Conservation (phyloP, 2,797 vertebrate species). For the Enteromius mattozi region DNA sequence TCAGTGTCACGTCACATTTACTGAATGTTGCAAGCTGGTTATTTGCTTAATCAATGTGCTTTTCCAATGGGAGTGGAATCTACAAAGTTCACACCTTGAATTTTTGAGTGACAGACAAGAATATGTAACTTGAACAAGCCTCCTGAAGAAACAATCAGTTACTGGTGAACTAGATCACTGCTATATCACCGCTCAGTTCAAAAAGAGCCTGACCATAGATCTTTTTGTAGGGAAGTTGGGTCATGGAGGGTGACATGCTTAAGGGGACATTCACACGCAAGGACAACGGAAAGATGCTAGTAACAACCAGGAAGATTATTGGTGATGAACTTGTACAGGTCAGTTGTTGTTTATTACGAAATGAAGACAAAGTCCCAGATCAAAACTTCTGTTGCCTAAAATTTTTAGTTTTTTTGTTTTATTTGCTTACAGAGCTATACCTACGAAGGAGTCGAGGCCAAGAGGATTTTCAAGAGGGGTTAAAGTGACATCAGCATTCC, state of each 20-base stretch:
- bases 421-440: slow-evolving; percentile 81
- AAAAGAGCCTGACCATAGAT: slow-evolving; percentile 18
- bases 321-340: slow-evolving; percentile 89
- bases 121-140: not conserved
- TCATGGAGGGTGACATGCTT: slow-evolving; percentile 78
- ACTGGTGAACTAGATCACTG: not conserved
- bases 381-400: not conserved
- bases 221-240: slow-evolving; percentile 85
- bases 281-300: slow-evolving; percentile 88
- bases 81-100: not conserved
- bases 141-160: not conserved
- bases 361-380: not conserved
- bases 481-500: slow-evolving; percentile 64
- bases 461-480: slow-evolving; percentile 88
- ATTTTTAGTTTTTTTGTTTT: slow-evolving; percentile 42
- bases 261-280: slow-evolving; percentile 84
- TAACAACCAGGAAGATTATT: slow-evolving; percentile 76
- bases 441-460: slow-evolving; percentile 91
- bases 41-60: not conserved
- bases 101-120: not conserved
- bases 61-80: not conserved
- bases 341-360: slow-evolving; percentile 32
- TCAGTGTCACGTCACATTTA: not conserved
- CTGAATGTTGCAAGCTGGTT: not conserved
- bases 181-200: not conserved